Percentiles rank a stretch among this genome's conserved stretches.
Conservation (phyloP, 2,888 invertebrate species). For the Apoda limacodes region DNA sequence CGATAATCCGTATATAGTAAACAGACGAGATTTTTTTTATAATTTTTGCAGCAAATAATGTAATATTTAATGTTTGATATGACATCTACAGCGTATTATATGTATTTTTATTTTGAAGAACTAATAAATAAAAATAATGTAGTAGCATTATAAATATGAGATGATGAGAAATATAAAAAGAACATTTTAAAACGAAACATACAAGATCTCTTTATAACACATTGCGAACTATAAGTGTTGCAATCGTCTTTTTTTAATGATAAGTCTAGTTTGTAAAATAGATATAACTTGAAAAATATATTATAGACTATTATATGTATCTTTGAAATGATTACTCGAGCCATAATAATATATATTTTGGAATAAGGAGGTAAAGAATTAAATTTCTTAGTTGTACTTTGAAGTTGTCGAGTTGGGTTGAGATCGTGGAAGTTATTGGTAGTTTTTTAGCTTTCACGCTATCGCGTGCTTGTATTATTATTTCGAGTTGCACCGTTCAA, state of each 20-base stretch:
- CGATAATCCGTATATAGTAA: too few species aligned
- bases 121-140: too few species aligned
- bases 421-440: constrained; percentile 24
- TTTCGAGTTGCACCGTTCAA: constrained; percentile 21
- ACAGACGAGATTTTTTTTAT: too few species aligned
- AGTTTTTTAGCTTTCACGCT: constrained; percentile 20
- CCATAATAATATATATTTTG: constrained; percentile 69
- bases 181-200: constrained; percentile 37
- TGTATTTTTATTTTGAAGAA: too few species aligned
- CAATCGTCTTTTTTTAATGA: constrained; percentile 48
- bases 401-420: too few species aligned
- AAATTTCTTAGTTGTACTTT: constrained; percentile 48
- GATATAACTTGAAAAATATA: constrained; percentile 44
- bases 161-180: too few species aligned
- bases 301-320: constrained; percentile 45
- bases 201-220: constrained; percentile 56
- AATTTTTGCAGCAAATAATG: too few species aligned
- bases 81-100: too few species aligned
- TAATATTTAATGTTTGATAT: too few species aligned
- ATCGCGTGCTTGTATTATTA: constrained; percentile 30
- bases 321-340: constrained; percentile 60
- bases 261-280: constrained; percentile 55
- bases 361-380: constrained; percentile 54
- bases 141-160: too few species aligned
- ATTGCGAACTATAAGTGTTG: constrained; percentile 59